These are phyloP conservation scores for Zeuzera pyrina DNA, from an alignment of 2,888 invertebrate species.

Conservation along the genomic window DNA sequence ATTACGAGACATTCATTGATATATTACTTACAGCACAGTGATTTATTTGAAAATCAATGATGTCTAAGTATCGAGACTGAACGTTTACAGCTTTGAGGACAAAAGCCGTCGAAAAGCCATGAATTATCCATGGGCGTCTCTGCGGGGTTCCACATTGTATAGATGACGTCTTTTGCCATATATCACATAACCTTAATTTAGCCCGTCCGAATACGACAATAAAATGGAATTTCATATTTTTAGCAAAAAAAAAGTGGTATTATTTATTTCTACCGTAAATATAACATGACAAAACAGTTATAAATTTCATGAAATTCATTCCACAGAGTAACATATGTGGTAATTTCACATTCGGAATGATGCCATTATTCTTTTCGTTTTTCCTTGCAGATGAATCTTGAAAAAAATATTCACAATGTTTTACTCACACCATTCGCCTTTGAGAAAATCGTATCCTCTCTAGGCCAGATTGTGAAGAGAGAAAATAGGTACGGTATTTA, in stretches of 20 bases:
- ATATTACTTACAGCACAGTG: too few relatives aligned
- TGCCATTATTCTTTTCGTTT: slow-evolving; percentile 22
- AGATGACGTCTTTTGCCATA: background rate
- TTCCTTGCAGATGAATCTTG: slow-evolving; percentile 9
- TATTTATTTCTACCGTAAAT: slow-evolving; percentile 8
- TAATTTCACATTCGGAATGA: slow-evolving; percentile 25
- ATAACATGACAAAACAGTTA: slow-evolving; percentile 18
- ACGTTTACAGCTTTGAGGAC: background rate
- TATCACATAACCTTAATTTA: background rate
- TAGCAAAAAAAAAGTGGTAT: too few relatives aligned
- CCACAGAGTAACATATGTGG: slow-evolving; percentile 16
- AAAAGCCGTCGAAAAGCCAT: slow-evolving; percentile 3
- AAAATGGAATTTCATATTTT: background rate
- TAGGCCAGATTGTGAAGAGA: slow-evolving; percentile 9
- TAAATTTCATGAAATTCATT: slow-evolving; percentile 21
- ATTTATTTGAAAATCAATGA: slow-evolving; percentile 1
- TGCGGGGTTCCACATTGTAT: background rate
- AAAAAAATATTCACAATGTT: slow-evolving; percentile 6
- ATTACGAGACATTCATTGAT: too few relatives aligned
- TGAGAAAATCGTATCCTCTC: slow-evolving; percentile 8
- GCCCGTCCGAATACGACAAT: too few relatives aligned
- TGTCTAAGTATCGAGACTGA: background rate
- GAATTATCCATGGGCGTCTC: slow-evolving; percentile 6
- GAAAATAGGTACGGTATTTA: slow-evolving; percentile 4
- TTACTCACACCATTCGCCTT: slow-evolving; percentile 6